Percentiles rank a stretch among this genome's conserved stretches.
Conservation (phyloP, 2,797 vertebrate species). For the Lophius americanus region DNA sequence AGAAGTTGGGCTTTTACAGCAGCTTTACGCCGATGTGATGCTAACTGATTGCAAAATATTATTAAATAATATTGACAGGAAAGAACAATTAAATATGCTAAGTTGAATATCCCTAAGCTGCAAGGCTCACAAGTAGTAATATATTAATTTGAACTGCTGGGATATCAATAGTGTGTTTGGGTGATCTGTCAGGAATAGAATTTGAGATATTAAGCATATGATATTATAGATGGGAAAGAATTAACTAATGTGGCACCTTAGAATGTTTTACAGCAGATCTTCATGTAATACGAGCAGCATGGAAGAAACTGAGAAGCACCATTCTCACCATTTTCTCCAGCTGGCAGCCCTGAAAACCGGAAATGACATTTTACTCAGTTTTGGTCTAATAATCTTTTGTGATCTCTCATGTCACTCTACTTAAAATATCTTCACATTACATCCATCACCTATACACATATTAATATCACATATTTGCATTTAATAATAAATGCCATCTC, state of each 20-base stretch:
- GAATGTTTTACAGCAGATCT: neutral
- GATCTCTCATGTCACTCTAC: neutral
- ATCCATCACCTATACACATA: neutral
- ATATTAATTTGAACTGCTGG: neutral
- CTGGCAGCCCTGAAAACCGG: neutral
- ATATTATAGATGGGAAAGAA: neutral
- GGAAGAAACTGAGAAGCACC: conserved; percentile 1
- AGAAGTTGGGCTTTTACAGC: conserved; percentile 24
- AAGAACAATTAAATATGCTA: conserved; percentile 2
- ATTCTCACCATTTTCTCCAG: no score
- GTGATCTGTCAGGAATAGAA: neutral
- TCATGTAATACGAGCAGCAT: neutral
- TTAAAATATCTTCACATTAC: no score
- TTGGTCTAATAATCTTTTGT: conserved; percentile 1
- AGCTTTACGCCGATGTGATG: conserved; percentile 13
- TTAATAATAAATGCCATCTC: no score
- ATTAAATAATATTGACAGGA: neutral
- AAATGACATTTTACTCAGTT: neutral
- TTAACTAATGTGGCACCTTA: neutral
- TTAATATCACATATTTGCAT: no score
- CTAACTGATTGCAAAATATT: conserved; percentile 5
- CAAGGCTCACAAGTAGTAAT: neutral
- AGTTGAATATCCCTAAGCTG: neutral
- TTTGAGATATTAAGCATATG: neutral
- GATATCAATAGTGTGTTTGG: neutral